Evolutionary conservation across 2,888 invertebrate species (phyloP).

Genomic region (Melanargia galathea): DNA sequence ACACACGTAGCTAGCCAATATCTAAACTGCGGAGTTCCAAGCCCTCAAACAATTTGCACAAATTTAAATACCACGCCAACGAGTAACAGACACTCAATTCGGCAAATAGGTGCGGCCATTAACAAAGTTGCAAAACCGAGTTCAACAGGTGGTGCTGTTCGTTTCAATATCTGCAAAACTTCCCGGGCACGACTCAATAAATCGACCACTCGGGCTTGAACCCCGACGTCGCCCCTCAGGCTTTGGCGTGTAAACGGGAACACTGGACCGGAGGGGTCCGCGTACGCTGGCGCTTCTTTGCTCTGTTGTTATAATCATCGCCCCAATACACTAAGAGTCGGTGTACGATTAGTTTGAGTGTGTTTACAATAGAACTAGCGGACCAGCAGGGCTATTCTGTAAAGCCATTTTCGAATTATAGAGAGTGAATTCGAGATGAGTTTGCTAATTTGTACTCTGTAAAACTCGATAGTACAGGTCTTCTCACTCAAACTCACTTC

Average conservation of each 20-base stretch:
- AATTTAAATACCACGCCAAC: slow-evolving; percentile 42
- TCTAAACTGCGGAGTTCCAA: slow-evolving; percentile 13
- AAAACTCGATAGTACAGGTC: no score
- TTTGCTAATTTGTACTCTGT: no score
- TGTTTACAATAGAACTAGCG: no score
- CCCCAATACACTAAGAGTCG: slow-evolving; percentile 38
- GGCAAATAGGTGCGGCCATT: slow-evolving; percentile 67
- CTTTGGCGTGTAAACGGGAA: slow-evolving; percentile 43
- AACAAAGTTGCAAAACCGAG: slow-evolving; percentile 69
- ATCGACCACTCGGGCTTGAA: slow-evolving; percentile 63
- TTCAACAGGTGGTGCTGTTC: slow-evolving; percentile 79
- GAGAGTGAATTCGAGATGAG: no score
- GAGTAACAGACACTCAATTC: slow-evolving; percentile 53
- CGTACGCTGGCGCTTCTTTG: slow-evolving; percentile 63
- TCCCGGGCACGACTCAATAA: slow-evolving; percentile 75
- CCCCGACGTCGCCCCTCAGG: slow-evolving; percentile 40
- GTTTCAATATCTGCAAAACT: slow-evolving; percentile 81
- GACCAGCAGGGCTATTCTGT: no score
- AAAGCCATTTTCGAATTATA: no score
- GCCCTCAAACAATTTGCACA: slow-evolving; percentile 34
- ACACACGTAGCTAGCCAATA: slow-evolving; percentile 1
- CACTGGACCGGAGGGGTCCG: slow-evolving; percentile 50
- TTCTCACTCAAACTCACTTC: no score
- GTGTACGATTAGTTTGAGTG: neutral
- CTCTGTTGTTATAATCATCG: slow-evolving; percentile 75